Percentiles rank a stretch among this genome's conserved stretches.
Evolutionary conservation across 2,888 invertebrate genomes (phyloP).

Genomic region (Aphidius colemani): DNA sequence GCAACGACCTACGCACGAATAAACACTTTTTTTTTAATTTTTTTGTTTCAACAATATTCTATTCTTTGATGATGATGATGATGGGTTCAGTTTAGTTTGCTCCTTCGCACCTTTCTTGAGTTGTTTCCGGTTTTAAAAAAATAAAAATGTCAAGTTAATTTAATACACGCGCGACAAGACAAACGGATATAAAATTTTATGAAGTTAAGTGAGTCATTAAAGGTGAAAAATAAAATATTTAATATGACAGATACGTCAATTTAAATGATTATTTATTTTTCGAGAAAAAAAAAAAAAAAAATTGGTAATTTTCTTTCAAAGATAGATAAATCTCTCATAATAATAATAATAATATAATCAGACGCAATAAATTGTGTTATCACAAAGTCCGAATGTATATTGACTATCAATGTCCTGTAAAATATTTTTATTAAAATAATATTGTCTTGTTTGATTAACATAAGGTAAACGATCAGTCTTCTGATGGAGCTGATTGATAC

Average conservation of each 20-base stretch:
- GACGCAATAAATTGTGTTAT: neutral
- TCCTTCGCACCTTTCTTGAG: neutral
- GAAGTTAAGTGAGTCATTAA: conserved; percentile 8
- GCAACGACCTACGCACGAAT: too few relatives aligned
- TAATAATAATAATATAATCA: too few relatives aligned
- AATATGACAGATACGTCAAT: neutral
- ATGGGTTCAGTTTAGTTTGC: conserved; percentile 2
- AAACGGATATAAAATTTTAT: conserved; percentile 11
- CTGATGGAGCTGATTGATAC: conserved; percentile 11
- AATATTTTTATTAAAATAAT: conserved; percentile 2
- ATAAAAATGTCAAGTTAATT: too few relatives aligned
- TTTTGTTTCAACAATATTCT: neutral
- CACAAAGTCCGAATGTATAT: neutral
- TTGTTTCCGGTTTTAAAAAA: conserved; percentile 5
- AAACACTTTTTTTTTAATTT: too few relatives aligned
- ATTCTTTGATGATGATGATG: neutral
- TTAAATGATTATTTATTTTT: neutral
- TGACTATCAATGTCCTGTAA: neutral
- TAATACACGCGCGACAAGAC: neutral
- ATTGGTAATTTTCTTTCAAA: neutral
- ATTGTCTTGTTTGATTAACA: conserved; percentile 9
- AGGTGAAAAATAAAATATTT: neutral
- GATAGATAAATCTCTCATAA: neutral
- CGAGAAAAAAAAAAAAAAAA: neutral
- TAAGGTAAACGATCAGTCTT: neutral